Base-by-base conservation (phyloP, 2,888 invertebrate species). In the Buathra laborator region DNA sequence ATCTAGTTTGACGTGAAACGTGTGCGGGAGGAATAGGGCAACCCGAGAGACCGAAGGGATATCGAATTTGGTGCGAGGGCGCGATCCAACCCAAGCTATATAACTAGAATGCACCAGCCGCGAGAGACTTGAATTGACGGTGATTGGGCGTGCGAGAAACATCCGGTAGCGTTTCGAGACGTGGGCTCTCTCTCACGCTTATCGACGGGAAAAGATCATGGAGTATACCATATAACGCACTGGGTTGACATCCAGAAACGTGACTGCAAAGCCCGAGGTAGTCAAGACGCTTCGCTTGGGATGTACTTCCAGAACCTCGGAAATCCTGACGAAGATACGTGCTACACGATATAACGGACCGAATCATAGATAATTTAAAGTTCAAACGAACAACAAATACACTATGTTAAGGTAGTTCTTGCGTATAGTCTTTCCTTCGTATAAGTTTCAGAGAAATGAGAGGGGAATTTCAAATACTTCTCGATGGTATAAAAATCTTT, bases 71-170 rank as follows among this genome's bases (percentile, higher is more conserved):
- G 81, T 85, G 71, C 64, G 64, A 48, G 77, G 67, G 56, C 56
- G 29, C 64, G 75, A 86, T 74, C 81, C 78, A 84, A 87, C 84
- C 74, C 19, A 80, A 80, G 75, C 48, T 67, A 48, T 48, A 32
- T 64, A 53, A 68, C 44, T 75, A 3, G 43, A 3, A 59, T 59
- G 56, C 32, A 53, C 76, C 71, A 77, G 70, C 64, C 81, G 43
- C 9, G 56, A 56, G 56, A 24, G 56, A 56, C 24, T 89, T 90
- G 91, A 92, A 92, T 92, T 91, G 91, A 87, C 89, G 87, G 85
- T 91, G 91, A 92, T 91, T 89, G 89, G 88, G 88, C 86, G 88
- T 87, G 90, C 88, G 89, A 91, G 90, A 91, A 91, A 91, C 90
- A 92, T 92, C 92, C 90, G 91, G 90, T 86, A 83, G 88, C 88